phyloP scores from a whole-genome alignment of 1,140 invertebrate genomes.

The Pseudachorutes palmiensis region DNA sequence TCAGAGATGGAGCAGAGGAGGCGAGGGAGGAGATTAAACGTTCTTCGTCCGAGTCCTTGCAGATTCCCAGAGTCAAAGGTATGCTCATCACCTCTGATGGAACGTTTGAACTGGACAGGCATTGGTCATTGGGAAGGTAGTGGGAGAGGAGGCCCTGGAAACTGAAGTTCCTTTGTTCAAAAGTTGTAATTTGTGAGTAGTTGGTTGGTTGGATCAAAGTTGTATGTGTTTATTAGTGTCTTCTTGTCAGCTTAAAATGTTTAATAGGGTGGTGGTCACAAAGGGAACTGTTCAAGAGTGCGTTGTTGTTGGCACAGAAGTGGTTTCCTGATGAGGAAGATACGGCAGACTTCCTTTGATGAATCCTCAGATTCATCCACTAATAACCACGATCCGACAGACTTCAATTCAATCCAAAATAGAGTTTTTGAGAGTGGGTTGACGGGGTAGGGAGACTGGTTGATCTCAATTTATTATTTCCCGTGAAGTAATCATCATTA shows the following conservation, averaged over 20 bases:
- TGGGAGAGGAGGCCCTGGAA: background rate
- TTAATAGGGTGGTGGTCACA: background rate
- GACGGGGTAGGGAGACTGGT: too few species aligned
- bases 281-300: background rate
- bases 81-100: background rate
- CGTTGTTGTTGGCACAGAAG: background rate
- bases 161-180: background rate
- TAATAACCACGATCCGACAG: too few species aligned
- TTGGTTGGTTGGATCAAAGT: background rate
- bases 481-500: too few species aligned
- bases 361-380: too few species aligned
- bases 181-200: background rate
- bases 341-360: background rate
- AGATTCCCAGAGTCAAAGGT: background rate
- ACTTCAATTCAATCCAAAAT: too few species aligned
- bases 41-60: background rate
- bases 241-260: background rate
- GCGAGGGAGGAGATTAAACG: conserved; percentile 6
- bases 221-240: background rate
- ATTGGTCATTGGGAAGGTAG: background rate
- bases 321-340: background rate
- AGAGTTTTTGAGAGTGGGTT: too few species aligned
- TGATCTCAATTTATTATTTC: too few species aligned
- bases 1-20: background rate
- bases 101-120: background rate